Evolutionary conservation across 1,140 invertebrate species (phyloP).

Genomic region (Rhizoglyphus robini): DNA sequence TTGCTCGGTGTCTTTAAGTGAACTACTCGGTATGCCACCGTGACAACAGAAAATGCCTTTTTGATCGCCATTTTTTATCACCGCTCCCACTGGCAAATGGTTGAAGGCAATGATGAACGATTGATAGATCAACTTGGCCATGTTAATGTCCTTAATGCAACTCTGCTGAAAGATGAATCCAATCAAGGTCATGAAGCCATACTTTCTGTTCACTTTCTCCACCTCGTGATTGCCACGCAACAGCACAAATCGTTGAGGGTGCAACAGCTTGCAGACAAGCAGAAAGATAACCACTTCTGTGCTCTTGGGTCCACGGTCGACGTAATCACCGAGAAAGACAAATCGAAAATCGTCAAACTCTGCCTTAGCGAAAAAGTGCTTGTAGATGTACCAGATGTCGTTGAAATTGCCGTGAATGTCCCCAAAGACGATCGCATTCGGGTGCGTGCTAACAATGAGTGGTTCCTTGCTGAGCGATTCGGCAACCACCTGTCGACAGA

Average conservation of each 20-base stretch:
- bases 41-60: no score
- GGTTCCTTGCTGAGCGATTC: not conserved
- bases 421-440: not conserved
- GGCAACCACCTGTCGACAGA: not conserved
- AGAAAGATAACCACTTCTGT: conserved; percentile 42
- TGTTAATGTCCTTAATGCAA: no score
- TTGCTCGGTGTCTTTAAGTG: no score
- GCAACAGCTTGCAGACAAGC: conserved; percentile 47
- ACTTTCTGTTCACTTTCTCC: no score
- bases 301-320: no score
- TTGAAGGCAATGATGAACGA: no score
- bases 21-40: conserved; percentile 47
- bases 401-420: conserved; percentile 48
- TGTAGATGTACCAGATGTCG: conserved; percentile 46
- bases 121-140: no score
- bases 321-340: conserved; percentile 52
- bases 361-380: conserved; percentile 44
- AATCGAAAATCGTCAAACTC: conserved; percentile 43
- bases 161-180: no score
- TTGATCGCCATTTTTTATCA: no score
- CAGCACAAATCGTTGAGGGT: conserved; percentile 46
- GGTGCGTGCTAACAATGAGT: not conserved
- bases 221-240: no score
- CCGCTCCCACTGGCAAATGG: no score
- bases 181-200: no score